Evolutionary conservation across 2,797 vertebrate species (phyloP), one percentile per base, ranked within the genome.

Genomic region (Hybognathus amarus): DNA sequence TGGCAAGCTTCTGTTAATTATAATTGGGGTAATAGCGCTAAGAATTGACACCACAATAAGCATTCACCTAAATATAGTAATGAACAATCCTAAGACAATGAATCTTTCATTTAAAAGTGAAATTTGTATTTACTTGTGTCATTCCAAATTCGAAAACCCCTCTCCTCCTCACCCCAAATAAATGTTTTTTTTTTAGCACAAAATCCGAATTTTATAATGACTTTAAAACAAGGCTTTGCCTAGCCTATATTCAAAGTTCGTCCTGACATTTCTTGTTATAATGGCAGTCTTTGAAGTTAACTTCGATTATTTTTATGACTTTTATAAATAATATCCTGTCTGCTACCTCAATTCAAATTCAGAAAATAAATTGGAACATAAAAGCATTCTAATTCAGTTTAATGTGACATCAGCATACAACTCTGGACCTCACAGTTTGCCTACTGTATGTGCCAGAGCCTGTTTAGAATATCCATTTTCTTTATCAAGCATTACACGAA

Each of bases 401-500:
- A 54, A 36, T 36, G 45, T 47, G 45, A 47, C 5, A 47, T 47
- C 45, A 52, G 6, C 30, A 38, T 1, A 75, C 71, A 38, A 27
- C 4, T 36, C 54, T 15, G 4, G 22, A 61, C 54, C 27, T 42
- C 42, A 79, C 30, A 0, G 3, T 66, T 27, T 74, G 59, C 27
- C 10, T 8, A n/a, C n/a, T n/a, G n/a, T n/a, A 24, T 22, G 20
- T 27, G 10, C 30, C 40, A 74, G 59, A 82, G 56, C 30, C 42
- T 15, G n/a, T 83, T 77, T 18, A 69, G 9, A 33, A n/a, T 12
- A 59, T 40, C 33, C 0, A 0, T 59, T 67, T 45, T 45, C 36
- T 56, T 77, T 69, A 47, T 76, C 50, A 76, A 69, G 24, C 18
- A 30, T 54, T 24, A 73, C 50, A 68, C 36, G 59, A 77, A 77